Evolutionary conservation across 2,888 invertebrate species (phyloP), one percentile per base, ranked within the genome.

Genomic region (Cheilosia scutellata): DNA sequence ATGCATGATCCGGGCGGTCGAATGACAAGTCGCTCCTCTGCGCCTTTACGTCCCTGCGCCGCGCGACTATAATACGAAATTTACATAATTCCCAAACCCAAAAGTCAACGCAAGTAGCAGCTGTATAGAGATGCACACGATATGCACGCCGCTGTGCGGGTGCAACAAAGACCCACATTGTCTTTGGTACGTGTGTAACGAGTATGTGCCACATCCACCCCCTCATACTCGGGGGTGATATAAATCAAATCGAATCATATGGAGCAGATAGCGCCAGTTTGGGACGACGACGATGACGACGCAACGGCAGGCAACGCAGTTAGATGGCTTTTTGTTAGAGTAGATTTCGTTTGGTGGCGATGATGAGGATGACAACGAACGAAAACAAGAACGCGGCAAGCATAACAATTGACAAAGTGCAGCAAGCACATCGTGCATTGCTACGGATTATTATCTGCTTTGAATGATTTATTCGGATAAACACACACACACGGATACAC

Each of bases 351-450:
- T 70, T 70, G 20, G 40, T 51, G 78, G 65, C 42, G 80, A 80
- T 71, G 84, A 80, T 80, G 80, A 80, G 40, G 42, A 78, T 68
- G 83, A 83, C 78, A 79, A 79, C 66, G 74, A 80, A 71, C 75
- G 65, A 80, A 82, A 80, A 80, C 75, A 80, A 75, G 75, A 80
- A 84, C 84, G 84, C 80, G 84, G 71, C 84, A 75, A 71, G 84
- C 84, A 80, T 84, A 80, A 80, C 84, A 84, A 84, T 84, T 80
- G 84, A 76, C 84, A 84, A 80, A 80, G 71, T 80, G 84, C 83
- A 79, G 40, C 78, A 40, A 57, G 75, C 76, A 49, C 71, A 78
- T 49, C 72, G 78, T 66, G 71, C 80, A 84, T 84, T 75, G 75
- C 80, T 76, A 76, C 60, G 84, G 80, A 76, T 79, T 84, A 80